phyloP scores from a whole-genome alignment of 2,113 vertebrate genomes.

The Colius striatus region DNA sequence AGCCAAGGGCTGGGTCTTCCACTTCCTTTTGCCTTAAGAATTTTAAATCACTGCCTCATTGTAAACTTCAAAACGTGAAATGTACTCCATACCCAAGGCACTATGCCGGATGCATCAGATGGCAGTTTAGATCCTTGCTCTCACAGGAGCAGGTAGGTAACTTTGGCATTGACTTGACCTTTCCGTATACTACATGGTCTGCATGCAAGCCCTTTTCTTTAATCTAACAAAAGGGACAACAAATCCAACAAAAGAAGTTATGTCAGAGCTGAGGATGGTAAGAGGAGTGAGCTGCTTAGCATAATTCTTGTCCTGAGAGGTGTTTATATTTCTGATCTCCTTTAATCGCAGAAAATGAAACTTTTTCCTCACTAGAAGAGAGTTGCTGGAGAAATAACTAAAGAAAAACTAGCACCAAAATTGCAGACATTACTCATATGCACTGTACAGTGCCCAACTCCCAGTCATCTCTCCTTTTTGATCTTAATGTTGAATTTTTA shows the following conservation, averaged over 20 bases:
- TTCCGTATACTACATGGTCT: neutral
- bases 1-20: neutral
- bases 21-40: neutral
- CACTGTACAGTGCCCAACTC: neutral
- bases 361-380: neutral
- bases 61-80: neutral
- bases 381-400: neutral
- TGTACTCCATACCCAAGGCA: neutral
- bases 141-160: neutral
- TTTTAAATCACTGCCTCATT: neutral
- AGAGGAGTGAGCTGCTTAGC: constrained; percentile 41
- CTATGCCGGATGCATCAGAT: neutral
- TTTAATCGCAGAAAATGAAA: constrained; percentile 3
- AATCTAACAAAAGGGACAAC: neutral
- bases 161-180: neutral
- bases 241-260: neutral
- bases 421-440: neutral
- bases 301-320: constrained; percentile 28
- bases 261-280: neutral
- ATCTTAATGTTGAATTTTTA: neutral
- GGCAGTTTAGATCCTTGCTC: neutral
- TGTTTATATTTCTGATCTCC: constrained; percentile 10
- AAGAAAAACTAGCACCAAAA: neutral
- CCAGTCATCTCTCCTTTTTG: neutral
- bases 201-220: neutral